Base-by-base conservation (phyloP, 2,113 vertebrate species). In the Physeter macrocephalus region DNA sequence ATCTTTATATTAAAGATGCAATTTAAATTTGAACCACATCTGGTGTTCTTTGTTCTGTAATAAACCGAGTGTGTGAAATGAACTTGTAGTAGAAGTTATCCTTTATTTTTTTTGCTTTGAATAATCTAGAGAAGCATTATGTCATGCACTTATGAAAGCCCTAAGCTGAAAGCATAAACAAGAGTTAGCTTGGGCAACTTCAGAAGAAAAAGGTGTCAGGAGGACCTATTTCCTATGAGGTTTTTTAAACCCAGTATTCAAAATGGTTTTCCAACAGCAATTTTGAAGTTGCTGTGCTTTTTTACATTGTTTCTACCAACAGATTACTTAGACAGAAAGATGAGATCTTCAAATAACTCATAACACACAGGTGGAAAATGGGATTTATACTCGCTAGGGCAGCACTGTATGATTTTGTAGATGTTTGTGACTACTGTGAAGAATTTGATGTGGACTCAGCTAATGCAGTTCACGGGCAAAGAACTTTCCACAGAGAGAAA, bases 11-110 rank as follows among this genome's bases (percentile, higher is more conserved):
- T 81, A 49, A 90, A 92, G 62, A 72, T 27, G 71, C 10, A 13
- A 80, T 83, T 92, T 92, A 88, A 87, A 95, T 92, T 71, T 61
- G 80, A 94, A 85, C 41, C 6, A n/a, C 54, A 94, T 82, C 86
- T 80, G 57, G 11, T 66, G 10, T 43, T 87, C 72, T 85, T 87
- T 31, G 27, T 83, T 39, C 6, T 11, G 25, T 54, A n/a, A 59
- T 81, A 80, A 80, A 74, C 59, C 0, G 17, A 97, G 57, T 54
- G 36, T 0, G 0, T 77, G 46, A 92, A 93, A 66, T 71, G 75
- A 94, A 84, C 43, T 92, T 75, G 25, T 67, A 77, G 74, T 54
- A 67, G 25, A 80, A 84, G 34, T 49, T 36, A 41, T 66, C 52
- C 43, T 15, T 18, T 62, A 36, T 77, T 59, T 43, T 87, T 74